phyloP scores from a whole-genome alignment of 2,888 invertebrate species.

The Coelopa pilipes region DNA sequence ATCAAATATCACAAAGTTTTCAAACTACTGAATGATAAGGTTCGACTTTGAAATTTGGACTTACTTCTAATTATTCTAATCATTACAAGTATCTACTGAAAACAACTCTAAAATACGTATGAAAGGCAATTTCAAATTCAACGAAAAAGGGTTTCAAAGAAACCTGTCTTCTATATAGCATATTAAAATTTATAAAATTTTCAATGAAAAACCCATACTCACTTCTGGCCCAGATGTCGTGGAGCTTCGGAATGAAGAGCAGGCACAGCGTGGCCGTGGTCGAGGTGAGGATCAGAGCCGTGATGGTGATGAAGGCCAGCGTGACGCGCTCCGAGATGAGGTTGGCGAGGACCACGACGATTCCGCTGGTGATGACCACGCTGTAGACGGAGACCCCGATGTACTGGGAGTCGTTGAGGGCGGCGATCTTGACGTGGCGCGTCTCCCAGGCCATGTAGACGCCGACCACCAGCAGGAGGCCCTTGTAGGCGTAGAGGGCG shows the following conservation, averaged over 20 bases:
- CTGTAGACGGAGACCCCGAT: conserved; percentile 94
- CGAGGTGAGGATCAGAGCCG: conserved; percentile 83
- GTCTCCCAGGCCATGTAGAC: conserved; percentile 98
- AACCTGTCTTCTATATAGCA: no score
- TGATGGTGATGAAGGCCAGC: conserved; percentile 83
- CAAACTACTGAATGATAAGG: no score
- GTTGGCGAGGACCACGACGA: conserved; percentile 89
- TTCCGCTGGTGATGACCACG: conserved; percentile 87
- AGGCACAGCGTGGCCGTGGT: conserved; percentile 88
- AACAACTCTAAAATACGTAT: no score
- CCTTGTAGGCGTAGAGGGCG: conserved; percentile 90
- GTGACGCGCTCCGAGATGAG: conserved; percentile 85
- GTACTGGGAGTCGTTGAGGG: conserved; percentile 92
- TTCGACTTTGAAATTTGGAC: no score
- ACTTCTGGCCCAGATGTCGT: conserved; percentile 76
- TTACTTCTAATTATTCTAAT: no score
- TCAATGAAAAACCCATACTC: conserved; percentile 53
- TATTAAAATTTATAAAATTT: no score
- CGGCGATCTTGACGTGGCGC: conserved; percentile 89
- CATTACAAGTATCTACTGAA: neutral
- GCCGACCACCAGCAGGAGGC: conserved; percentile 85
- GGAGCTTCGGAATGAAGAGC: conserved; percentile 87
- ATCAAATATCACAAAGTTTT: no score
- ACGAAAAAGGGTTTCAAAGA: no score
- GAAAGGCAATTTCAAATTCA: no score